Conservation (phyloP, 2,113 vertebrate genomes). For the Anarrhichthys ocellatus region DNA sequence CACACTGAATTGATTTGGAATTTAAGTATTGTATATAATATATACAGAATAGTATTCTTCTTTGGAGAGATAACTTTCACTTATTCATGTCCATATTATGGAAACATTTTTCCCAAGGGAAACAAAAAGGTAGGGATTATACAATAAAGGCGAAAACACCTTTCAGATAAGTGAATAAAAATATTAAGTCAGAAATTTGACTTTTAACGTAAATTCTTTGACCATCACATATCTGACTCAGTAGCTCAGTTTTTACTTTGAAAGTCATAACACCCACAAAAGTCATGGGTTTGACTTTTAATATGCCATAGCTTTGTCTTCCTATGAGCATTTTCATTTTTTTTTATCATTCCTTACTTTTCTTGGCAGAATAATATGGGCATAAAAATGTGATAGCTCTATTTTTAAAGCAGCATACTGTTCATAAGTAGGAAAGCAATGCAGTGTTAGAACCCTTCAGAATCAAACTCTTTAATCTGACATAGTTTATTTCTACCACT, state of each 20-base stretch:
- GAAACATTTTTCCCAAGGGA: not conserved
- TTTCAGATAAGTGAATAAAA: not conserved
- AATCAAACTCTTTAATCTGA: not conserved
- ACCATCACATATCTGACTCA: not conserved
- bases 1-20: not conserved
- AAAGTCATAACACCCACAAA: not conserved
- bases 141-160: not conserved
- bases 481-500: not conserved
- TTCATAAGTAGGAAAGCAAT: not conserved
- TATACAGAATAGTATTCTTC: not conserved
- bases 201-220: not conserved
- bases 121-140: not conserved
- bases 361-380: not conserved
- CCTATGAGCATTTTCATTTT: not conserved
- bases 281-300: not conserved
- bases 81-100: not conserved
- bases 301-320: not conserved
- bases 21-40: not conserved
- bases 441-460: not conserved
- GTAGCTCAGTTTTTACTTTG: not conserved
- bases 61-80: not conserved
- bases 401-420: not conserved
- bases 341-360: not conserved
- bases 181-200: not conserved
- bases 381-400: not conserved